Evolutionary conservation across 2,888 invertebrate species (phyloP), one percentile per base, ranked within the genome.

Genomic region (Heliconius ethilla): DNA sequence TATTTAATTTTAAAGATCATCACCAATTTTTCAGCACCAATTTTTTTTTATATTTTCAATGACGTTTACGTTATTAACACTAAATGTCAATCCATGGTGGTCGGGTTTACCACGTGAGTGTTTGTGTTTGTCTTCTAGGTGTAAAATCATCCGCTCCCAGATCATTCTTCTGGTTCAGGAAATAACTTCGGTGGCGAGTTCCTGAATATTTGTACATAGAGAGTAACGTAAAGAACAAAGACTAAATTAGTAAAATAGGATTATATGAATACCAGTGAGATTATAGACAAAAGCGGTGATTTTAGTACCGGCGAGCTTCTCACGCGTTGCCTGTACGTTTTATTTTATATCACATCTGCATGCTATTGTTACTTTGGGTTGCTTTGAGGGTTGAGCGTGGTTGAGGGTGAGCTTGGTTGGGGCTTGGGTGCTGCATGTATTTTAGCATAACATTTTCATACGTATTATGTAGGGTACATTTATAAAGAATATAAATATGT

Each of bases 131-230:
- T 89, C 91, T 93, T 94, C 93, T 94, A 94, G 94, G 94, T 94
- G 87, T 94, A 91, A 94, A 94, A 93, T 92, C 94, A 94, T 92
- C 94, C 90, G 94, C 92, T 88, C 94, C 94, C 90, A 91, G 94
- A 90, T 94, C 94, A 87, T 94, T 94, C 94, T 94, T 94, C 94
- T 94, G 94, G 94, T 94, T 94, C 94, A 94, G 94, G 92, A 93
- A 94, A 91, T 94, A 94, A 88, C 90, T 89, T 88, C 89, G 89
- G 85, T 87, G 92, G 87, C 89, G 90, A 88, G 91, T 89, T 92
- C 92, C 93, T 92, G 93, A 91, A 89, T 85, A 82, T 83, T 91
- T 94, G 93, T 94, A 93, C 85, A 94, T 94, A 94, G 87, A 92
- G 89, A 90, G 82, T 78, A 89, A 84, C 85, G 88, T 91, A 92